Evolutionary conservation across 2,113 vertebrate genomes (phyloP).

Genomic region (Neotoma lepida): DNA sequence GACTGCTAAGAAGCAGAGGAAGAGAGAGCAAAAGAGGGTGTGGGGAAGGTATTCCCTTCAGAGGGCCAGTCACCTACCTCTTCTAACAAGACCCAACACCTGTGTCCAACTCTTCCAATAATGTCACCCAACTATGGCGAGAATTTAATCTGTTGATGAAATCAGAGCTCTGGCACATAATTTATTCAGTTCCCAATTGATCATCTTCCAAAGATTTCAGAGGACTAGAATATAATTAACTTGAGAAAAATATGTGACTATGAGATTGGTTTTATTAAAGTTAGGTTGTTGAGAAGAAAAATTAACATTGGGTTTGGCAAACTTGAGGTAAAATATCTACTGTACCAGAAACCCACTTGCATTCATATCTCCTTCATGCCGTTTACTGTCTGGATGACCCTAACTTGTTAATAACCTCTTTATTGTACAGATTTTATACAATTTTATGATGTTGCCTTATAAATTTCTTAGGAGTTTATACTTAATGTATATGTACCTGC

Average conservation of each 20-base stretch:
- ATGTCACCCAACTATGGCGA: neutral
- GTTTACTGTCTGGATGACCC: neutral
- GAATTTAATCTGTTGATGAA: neutral
- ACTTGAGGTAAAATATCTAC: neutral
- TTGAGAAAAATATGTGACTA: neutral
- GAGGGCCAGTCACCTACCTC: neutral
- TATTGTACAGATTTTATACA: neutral
- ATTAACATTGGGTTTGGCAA: neutral
- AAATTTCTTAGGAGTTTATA: neutral
- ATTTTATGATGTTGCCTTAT: neutral
- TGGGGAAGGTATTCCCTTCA: neutral
- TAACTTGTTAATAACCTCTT: neutral
- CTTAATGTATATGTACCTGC: neutral
- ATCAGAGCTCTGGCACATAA: neutral
- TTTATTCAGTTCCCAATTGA: neutral
- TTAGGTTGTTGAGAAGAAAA: neutral
- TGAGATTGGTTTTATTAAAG: conserved; percentile 26
- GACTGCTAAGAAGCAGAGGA: neutral
- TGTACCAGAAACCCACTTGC: neutral
- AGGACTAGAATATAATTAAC: neutral
- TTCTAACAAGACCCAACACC: neutral
- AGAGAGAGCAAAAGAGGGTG: no score
- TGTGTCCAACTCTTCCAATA: neutral
- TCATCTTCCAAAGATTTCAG: neutral
- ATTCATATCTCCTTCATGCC: neutral